phyloP scores from a whole-genome alignment of 1,140 invertebrate species.

The Papilio helenus region DNA sequence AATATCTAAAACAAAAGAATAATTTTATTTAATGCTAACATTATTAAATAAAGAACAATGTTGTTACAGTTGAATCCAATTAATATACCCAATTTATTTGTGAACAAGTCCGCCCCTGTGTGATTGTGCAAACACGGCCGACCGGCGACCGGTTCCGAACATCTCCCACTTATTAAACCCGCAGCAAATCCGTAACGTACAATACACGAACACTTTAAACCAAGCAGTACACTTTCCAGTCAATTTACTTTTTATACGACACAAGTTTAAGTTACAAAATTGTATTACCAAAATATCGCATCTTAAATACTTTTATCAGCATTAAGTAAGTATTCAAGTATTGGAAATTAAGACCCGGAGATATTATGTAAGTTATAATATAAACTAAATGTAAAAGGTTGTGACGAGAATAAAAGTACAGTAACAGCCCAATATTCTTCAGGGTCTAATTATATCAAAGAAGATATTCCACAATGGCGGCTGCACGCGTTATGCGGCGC shows the following conservation, averaged over 20 bases:
- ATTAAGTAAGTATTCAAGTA: background rate
- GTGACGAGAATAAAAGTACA: background rate
- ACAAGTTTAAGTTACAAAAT: background rate
- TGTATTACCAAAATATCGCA: background rate
- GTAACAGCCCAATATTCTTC: too few species aligned
- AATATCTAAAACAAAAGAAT: too few species aligned
- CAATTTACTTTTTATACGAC: constrained; percentile 3
- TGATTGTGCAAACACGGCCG: constrained; percentile 29
- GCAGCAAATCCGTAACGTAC: constrained; percentile 31
- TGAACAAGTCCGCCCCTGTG: constrained; percentile 8
- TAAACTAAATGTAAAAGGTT: background rate
- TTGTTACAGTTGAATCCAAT: background rate
- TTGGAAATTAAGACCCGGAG: background rate
- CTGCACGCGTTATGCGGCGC: too few species aligned
- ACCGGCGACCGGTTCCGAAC: constrained; percentile 28
- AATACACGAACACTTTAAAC: constrained; percentile 3
- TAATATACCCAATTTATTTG: background rate
- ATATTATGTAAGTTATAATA: background rate
- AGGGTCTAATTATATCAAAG: background rate
- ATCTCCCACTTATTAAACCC: constrained; percentile 32
- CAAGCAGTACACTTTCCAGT: constrained; percentile 1
- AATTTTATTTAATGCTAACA: too few species aligned
- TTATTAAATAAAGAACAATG: too few species aligned
- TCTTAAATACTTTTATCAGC: background rate
- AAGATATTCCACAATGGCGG: background rate